phyloP scores from a whole-genome alignment of 2,797 vertebrate genomes.

The Gastrophryne carolinensis region DNA sequence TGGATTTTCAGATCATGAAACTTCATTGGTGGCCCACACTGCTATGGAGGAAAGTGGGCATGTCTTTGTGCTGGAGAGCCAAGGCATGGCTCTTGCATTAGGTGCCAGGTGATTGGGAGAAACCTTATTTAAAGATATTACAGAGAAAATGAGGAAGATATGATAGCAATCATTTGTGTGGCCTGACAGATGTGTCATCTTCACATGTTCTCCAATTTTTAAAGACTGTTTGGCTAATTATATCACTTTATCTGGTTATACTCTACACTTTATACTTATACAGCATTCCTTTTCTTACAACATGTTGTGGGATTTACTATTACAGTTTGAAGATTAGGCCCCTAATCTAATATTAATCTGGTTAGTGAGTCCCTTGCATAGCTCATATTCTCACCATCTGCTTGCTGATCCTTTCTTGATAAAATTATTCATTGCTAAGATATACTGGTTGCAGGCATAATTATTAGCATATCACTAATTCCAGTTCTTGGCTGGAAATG shows the following conservation, averaged over 20 bases:
- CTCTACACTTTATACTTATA: not conserved
- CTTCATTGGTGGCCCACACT: too few species aligned
- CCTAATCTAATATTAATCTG: conserved; percentile 34
- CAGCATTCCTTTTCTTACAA: not conserved
- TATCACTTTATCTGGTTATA: not conserved
- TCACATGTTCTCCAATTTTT: not conserved
- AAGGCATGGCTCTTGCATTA: too few species aligned
- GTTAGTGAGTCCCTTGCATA: conserved; percentile 28
- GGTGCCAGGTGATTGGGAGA: too few species aligned
- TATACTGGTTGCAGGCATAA: conserved; percentile 8
- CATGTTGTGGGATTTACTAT: not conserved
- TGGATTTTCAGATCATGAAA: too few species aligned
- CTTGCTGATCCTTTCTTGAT: conserved; percentile 34
- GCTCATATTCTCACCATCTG: conserved; percentile 38
- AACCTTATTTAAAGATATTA: too few species aligned
- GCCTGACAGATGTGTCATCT: too few species aligned
- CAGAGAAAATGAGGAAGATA: too few species aligned
- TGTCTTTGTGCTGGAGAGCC: too few species aligned
- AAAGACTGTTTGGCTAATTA: not conserved
- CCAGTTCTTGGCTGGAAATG: conserved; percentile 8
- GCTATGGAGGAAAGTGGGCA: too few species aligned
- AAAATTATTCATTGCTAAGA: conserved; percentile 27
- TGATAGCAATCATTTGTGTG: too few species aligned
- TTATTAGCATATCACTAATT: conserved; percentile 14
- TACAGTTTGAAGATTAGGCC: conserved; percentile 27